These are phyloP conservation scores for Hycleus phaleratus DNA, from an alignment of 1,140 invertebrate species.

Conservation along the genomic window DNA sequence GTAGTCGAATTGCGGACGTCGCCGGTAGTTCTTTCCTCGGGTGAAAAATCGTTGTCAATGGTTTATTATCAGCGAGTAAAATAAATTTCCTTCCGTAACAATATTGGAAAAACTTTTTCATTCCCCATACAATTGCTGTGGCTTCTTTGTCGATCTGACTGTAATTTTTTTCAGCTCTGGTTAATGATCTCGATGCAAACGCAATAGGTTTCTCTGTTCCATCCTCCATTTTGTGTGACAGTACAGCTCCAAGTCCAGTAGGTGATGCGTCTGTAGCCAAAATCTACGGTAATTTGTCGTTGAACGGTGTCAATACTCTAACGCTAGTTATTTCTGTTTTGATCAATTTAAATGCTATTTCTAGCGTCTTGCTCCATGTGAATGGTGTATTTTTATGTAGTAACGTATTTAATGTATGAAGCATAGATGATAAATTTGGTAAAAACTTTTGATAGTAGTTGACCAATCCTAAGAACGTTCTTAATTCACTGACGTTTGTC, in stretches of 20 bases:
- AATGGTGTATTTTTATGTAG: conserved; percentile 19
- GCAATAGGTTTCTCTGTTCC: conserved; percentile 19
- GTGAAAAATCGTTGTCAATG: conserved; percentile 31
- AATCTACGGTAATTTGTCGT: conserved; percentile 7
- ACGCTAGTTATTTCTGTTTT: conserved; percentile 27
- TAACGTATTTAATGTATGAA: background rate
- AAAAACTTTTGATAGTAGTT: conserved; percentile 37
- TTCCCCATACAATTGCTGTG: conserved; percentile 21
- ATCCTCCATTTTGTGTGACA: background rate
- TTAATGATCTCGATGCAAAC: conserved; percentile 20
- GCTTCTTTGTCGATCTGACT: conserved; percentile 26
- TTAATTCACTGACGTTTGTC: conserved; percentile 24
- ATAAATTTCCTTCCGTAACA: conserved; percentile 29
- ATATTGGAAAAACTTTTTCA: conserved; percentile 23
- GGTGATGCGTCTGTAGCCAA: conserved; percentile 6
- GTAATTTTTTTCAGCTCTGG: conserved; percentile 22
- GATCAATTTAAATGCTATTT: conserved; percentile 21
- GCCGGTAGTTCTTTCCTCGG: conserved; percentile 25
- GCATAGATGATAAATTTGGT: conserved; percentile 1
- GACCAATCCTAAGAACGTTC: conserved; percentile 34
- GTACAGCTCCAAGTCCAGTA: background rate
- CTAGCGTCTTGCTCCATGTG: conserved; percentile 8
- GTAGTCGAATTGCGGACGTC: conserved; percentile 24
- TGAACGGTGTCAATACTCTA: conserved; percentile 22
- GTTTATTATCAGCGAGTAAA: conserved; percentile 37